Evolutionary conservation across 2,797 vertebrate species (phyloP).

Genomic region (Calcarius lapponicus): DNA sequence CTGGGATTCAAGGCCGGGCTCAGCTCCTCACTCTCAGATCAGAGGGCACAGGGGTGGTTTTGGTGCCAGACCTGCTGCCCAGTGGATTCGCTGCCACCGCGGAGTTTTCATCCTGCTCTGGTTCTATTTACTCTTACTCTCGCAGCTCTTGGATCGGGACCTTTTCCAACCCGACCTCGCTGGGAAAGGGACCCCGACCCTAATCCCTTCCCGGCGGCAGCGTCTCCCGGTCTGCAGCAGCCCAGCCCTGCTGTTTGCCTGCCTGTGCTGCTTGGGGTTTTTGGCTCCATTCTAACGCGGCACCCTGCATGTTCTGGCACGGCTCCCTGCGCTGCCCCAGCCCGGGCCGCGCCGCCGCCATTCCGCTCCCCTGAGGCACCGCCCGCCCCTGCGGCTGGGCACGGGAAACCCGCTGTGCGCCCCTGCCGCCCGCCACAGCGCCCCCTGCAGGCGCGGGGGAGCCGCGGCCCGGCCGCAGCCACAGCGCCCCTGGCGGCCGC

Average conservation of each 20-base stretch:
- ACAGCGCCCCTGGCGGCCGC: background rate
- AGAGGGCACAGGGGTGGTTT: background rate
- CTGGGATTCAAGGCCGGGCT: background rate
- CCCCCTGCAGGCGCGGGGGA: background rate
- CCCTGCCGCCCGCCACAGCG: background rate
- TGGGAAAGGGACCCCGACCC: background rate
- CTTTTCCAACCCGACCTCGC: background rate
- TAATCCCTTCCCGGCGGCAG: background rate
- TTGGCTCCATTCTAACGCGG: background rate
- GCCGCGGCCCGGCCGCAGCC: background rate
- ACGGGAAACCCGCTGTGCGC: background rate
- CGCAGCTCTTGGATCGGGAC: background rate
- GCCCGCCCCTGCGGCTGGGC: background rate
- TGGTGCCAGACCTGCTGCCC: background rate
- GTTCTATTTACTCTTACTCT: background rate
- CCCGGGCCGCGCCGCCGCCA: fast-evolving
- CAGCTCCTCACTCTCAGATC: background rate
- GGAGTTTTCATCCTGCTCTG: background rate
- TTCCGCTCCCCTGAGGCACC: background rate
- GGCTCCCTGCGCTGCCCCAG: background rate
- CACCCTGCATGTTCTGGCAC: background rate
- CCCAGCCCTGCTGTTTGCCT: background rate
- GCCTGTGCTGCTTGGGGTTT: background rate
- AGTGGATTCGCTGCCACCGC: background rate
- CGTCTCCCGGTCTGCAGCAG: background rate